Base-by-base conservation (phyloP, 2,888 invertebrate species). In the Glyphotaelius pellucidus region DNA sequence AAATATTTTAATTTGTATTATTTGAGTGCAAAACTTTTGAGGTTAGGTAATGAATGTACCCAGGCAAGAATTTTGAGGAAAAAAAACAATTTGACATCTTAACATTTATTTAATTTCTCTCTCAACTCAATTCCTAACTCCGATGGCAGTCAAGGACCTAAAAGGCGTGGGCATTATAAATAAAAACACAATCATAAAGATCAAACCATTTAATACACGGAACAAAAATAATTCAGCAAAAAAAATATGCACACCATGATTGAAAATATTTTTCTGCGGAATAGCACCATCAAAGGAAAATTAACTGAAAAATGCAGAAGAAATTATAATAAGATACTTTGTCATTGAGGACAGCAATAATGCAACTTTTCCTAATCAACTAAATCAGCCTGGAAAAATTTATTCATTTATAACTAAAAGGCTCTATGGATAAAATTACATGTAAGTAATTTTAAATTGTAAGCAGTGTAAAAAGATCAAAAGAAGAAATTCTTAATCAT, bases 241-340 rank as follows among this genome's bases (percentile, higher is more conserved):
- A 31, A 38, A 83, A 83, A 35, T 38, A 83, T 15, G 19, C 32
- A 83, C 38, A 35, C 25, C 35, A 25, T 35, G 83, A 35, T 83
- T 35, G 83, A 83, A 83, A 38, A 35, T 83, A n/a, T 83, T 35
- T 83, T 35, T 83, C 83, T 35, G 35, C 35, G 19, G 35, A 83
- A 83, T 83, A 83, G 83, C 83, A 83, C 83, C 83, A 83, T 83
- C 35, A 83, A 83, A 83, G 32, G 9, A 83, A 83, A 83, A 83
- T 83, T 35, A 35, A 83, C 7, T 35, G 35, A 83, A 35, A 83
- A 35, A 83, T 83, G 25, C 32, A 11, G 25, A 35, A 32, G 35
- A 83, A 35, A 35, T 35, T 15, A n/a, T 67, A 67, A 32, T 81
- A 32, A 81, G 31, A 32, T 81, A 32, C 35, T 83, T 83, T 25